Conservation (phyloP, 2,888 invertebrate species). For the Eupithecia pulchellata region DNA sequence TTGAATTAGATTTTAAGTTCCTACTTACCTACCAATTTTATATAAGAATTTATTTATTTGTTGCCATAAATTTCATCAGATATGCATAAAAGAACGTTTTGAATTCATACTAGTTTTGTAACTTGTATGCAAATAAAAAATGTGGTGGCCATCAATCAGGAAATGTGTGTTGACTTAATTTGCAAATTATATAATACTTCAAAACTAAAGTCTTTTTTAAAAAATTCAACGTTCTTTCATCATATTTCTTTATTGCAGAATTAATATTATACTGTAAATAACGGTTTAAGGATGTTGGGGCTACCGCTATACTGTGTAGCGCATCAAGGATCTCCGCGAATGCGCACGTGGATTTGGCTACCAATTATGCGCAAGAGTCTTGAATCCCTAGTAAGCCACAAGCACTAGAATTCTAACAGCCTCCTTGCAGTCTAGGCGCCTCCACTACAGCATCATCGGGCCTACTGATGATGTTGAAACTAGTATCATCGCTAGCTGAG, state of each 20-base stretch:
- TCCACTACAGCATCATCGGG: not conserved
- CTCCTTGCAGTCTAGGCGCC: not conserved
- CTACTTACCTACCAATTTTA: constrained; percentile 3
- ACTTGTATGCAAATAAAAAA: constrained; percentile 39
- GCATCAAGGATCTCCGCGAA: not conserved
- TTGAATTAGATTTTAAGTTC: constrained; percentile 16
- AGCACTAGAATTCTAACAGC: not conserved
- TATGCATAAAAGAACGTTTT: constrained; percentile 10
- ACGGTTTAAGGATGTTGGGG: not conserved
- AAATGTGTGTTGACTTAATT: constrained; percentile 36
- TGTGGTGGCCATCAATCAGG: constrained; percentile 22
- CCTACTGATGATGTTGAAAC: not conserved
- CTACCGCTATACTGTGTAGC: not conserved
- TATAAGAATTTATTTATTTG: constrained; percentile 8
- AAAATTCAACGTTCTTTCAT: not conserved
- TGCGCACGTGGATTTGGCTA: not conserved
- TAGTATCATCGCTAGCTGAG: not conserved
- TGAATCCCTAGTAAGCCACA: not conserved
- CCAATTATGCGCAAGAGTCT: not conserved
- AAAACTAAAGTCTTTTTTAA: not conserved
- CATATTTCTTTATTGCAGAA: not conserved
- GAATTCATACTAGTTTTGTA: constrained; percentile 26
- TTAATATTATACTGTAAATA: not conserved
- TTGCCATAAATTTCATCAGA: constrained; percentile 18
- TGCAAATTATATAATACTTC: constrained; percentile 22